Evolutionary conservation across 2,888 invertebrate species (phyloP).

Genomic region (Ormyrus rosae): DNA sequence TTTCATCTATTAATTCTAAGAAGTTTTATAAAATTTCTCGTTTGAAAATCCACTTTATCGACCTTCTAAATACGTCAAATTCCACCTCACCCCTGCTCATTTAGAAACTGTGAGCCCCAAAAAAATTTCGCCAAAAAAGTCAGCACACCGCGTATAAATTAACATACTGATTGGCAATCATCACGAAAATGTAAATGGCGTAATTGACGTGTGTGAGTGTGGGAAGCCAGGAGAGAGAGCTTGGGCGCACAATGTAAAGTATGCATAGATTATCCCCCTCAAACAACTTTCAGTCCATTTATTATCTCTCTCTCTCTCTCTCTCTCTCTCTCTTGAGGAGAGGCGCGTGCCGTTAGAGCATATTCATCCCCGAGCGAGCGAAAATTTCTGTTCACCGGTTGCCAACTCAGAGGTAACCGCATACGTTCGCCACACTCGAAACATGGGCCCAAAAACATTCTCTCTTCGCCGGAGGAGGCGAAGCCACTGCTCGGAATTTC

Average conservation of each 20-base stretch:
- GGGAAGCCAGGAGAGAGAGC: neutral
- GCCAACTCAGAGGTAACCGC: neutral
- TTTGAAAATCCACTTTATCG: no score
- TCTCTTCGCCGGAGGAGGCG: neutral
- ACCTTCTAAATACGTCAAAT: no score
- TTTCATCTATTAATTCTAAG: no score
- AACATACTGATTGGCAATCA: slow-evolving; percentile 48
- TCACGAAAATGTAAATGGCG: slow-evolving; percentile 48
- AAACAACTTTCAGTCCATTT: slow-evolving; percentile 40
- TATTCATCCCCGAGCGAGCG: slow-evolving; percentile 1
- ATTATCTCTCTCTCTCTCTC: slow-evolving; percentile 3
- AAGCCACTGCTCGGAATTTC: slow-evolving; percentile 37
- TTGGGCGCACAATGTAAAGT: slow-evolving; percentile 13
- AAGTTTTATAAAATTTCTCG: no score
- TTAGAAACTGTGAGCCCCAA: no score
- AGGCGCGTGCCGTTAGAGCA: slow-evolving; percentile 36
- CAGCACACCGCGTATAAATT: slow-evolving; percentile 21
- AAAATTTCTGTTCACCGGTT: slow-evolving; percentile 27
- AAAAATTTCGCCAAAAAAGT: no score
- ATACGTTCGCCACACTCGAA: slow-evolving; percentile 33
- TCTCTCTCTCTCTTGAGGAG: neutral
- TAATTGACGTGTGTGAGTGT: slow-evolving; percentile 30
- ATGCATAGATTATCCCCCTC: slow-evolving; percentile 44
- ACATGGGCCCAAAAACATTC: slow-evolving; percentile 38
- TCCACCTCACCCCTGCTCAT: no score